Conservation (phyloP, 2,797 vertebrate genomes). For the Ataeniobius toweri region DNA sequence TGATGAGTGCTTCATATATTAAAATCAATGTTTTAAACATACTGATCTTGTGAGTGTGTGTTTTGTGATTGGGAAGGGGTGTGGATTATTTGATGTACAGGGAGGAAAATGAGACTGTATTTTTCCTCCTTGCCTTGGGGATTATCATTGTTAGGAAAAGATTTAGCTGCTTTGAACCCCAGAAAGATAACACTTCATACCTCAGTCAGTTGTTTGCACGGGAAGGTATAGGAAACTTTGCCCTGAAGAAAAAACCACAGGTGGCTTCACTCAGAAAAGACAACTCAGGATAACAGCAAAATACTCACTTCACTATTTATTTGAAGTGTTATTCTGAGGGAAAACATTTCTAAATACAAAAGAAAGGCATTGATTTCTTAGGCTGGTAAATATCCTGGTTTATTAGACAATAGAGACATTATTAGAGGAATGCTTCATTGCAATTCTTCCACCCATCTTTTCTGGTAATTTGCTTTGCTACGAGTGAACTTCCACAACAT, state of each 20-base stretch:
- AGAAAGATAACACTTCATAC: slow-evolving; percentile 43
- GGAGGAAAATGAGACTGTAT: slow-evolving; percentile 45
- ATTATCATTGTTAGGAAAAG: slow-evolving; percentile 59
- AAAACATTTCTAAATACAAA: slow-evolving; percentile 10
- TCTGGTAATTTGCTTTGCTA: slow-evolving; percentile 10
- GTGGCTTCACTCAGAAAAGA: slow-evolving; percentile 51
- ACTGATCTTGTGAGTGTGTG: slow-evolving; percentile 4
- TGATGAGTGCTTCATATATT: slow-evolving; percentile 3
- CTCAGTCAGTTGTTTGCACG: slow-evolving; percentile 28
- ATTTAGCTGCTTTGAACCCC: slow-evolving; percentile 55
- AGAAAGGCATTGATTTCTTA: background rate
- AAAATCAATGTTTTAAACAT: slow-evolving; percentile 12
- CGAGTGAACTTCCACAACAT: slow-evolving; percentile 45
- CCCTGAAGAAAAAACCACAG: slow-evolving; percentile 44
- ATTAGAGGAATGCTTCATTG: background rate
- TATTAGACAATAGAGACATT: slow-evolving; percentile 20
- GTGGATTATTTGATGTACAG: slow-evolving; percentile 35
- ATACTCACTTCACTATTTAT: slow-evolving; percentile 9
- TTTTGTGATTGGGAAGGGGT: slow-evolving; percentile 5
- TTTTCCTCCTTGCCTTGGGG: slow-evolving; percentile 46
- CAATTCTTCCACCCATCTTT: background rate
- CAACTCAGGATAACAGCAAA: slow-evolving; percentile 26
- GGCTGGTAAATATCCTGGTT: slow-evolving; percentile 16
- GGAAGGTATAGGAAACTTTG: slow-evolving; percentile 43
- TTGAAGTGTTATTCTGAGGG: background rate